Percentiles rank a stretch among this genome's conserved stretches.
These are phyloP conservation scores for Odontocolon sp. DNA, from an alignment of 2,888 invertebrate genomes.

Conservation along the genomic window DNA sequence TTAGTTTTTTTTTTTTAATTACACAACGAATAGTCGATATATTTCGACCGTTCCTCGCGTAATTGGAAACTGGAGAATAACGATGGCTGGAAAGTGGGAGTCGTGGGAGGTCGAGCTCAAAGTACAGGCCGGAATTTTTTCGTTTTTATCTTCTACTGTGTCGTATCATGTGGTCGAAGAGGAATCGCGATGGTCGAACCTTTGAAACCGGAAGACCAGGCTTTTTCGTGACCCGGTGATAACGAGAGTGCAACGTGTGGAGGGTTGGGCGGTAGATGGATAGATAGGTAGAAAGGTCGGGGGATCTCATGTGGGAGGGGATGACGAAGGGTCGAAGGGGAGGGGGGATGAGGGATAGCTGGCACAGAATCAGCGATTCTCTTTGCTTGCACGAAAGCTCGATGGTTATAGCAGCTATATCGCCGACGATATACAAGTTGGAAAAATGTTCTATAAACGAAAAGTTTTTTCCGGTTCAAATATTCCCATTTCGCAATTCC, in stretches of 20 bases:
- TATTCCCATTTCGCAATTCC: no score
- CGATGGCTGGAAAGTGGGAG: background rate
- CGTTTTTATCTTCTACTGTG: constrained; percentile 3
- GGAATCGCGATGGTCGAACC: constrained; percentile 31
- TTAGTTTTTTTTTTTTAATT: constrained; percentile 21
- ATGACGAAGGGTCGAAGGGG: background rate
- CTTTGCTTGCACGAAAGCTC: constrained; percentile 22
- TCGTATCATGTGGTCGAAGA: constrained; percentile 34
- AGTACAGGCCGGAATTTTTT: constrained; percentile 28
- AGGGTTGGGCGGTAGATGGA: background rate
- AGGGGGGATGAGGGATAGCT: background rate
- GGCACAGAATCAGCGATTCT: constrained; percentile 37
- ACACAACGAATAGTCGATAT: constrained; percentile 32
- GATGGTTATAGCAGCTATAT: background rate
- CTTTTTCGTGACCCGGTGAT: constrained; percentile 49
- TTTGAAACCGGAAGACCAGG: constrained; percentile 46
- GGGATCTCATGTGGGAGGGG: background rate
- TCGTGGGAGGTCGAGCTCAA: constrained; percentile 10
- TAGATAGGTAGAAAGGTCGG: background rate
- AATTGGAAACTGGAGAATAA: constrained; percentile 28
- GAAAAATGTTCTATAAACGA: constrained; percentile 22
- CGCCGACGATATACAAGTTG: background rate
- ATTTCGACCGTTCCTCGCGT: background rate
- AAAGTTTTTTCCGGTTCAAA: no score
- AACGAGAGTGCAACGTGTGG: constrained; percentile 30